A percentile compares a stretch with the other conserved stretches of the same genome.
Evolutionary conservation across 2,797 vertebrate species (phyloP).

Genomic region (Crossoptilon crossoptilon): DNA sequence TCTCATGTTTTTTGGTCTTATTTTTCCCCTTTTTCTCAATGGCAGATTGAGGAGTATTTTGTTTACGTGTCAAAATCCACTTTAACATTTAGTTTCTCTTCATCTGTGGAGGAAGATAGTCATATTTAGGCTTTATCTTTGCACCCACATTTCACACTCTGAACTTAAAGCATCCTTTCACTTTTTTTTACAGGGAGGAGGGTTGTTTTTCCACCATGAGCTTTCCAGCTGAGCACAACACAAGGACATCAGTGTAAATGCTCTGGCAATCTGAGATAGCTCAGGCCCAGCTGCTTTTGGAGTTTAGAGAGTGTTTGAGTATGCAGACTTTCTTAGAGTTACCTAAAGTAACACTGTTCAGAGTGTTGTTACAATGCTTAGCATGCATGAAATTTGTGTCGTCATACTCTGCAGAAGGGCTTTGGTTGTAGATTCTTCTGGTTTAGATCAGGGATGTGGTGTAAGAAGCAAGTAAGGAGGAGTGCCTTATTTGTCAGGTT

Average conservation of each 20-base stretch:
- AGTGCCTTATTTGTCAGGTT: neutral
- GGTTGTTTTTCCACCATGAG: neutral
- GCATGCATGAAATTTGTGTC: neutral
- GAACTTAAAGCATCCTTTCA: slow-evolving; percentile 5
- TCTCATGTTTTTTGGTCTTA: neutral
- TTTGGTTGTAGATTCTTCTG: neutral
- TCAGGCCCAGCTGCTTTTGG: neutral
- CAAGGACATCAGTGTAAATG: neutral
- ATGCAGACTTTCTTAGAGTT: neutral
- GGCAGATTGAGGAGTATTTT: neutral
- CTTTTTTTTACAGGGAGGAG: neutral
- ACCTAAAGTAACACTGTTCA: neutral
- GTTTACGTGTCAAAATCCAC: neutral
- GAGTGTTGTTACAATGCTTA: neutral
- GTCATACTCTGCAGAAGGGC: neutral
- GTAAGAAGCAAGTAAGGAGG: neutral
- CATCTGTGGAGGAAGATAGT: neutral
- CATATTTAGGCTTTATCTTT: slow-evolving; percentile 33
- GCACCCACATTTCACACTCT: neutral
- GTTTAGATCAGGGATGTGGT: neutral
- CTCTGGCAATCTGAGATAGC: slow-evolving; percentile 11
- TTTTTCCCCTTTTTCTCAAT: fast-evolving
- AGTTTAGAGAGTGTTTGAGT: slow-evolving; percentile 21
- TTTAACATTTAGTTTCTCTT: neutral
- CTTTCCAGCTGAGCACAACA: slow-evolving; percentile 27